phyloP scores from a whole-genome alignment of 1,140 invertebrate species.

The Dreissena polymorpha region DNA sequence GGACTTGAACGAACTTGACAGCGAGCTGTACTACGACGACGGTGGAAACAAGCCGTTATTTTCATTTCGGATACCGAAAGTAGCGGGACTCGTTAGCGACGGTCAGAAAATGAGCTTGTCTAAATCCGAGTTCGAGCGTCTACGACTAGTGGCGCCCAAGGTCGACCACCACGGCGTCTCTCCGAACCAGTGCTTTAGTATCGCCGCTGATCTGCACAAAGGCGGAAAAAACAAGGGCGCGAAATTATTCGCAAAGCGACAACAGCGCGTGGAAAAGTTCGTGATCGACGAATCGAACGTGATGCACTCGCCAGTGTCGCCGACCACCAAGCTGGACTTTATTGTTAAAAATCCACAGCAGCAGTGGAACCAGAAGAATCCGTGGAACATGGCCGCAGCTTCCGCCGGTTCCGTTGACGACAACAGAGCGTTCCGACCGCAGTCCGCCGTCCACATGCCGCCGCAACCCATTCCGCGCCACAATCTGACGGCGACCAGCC shows the following conservation, averaged over 20 bases:
- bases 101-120: conserved; percentile 66
- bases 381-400: conserved; percentile 87
- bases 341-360: conserved; percentile 80
- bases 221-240: conserved; percentile 82
- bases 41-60: conserved; percentile 66
- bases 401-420: conserved; percentile 81
- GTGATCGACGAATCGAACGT: conserved; percentile 87
- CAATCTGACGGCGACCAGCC: conserved; percentile 45
- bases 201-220: conserved; percentile 67
- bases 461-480: conserved; percentile 29
- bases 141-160: conserved; percentile 60
- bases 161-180: conserved; percentile 65
- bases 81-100: conserved; percentile 59
- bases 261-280: conserved; percentile 92
- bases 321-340: conserved; percentile 71
- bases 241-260: conserved; percentile 91
- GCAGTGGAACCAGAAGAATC: conserved; percentile 82
- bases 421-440: conserved; percentile 84
- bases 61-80: conserved; percentile 66
- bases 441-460: conserved; percentile 29
- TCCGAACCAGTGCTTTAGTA: conserved; percentile 66
- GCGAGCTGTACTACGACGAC: conserved; percentile 62
- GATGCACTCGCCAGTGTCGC: conserved; percentile 61
- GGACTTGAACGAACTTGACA: conserved; percentile 66
- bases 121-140: conserved; percentile 67